These are phyloP conservation scores for Epizoanthus fatuus DNA, from an alignment of 92 coral and sea anemone species.

Conservation along the genomic window DNA sequence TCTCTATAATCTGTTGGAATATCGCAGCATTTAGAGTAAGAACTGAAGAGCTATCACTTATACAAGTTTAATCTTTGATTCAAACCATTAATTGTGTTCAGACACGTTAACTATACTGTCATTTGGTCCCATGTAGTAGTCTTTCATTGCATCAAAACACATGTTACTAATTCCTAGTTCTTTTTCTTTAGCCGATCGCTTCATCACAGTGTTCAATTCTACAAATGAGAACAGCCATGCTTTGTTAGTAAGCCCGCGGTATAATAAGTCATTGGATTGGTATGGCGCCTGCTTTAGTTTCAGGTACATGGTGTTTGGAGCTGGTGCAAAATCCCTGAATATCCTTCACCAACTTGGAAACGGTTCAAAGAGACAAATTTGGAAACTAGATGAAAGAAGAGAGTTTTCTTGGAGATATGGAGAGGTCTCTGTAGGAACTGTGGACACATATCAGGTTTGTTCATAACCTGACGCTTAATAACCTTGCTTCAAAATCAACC, in stretches of 20 bases:
- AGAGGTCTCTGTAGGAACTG: conserved; percentile 56
- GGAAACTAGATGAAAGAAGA: conserved; percentile 47
- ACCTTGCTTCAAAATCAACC: background rate
- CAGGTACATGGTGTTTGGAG: conserved; percentile 65
- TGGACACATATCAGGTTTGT: conserved; percentile 58
- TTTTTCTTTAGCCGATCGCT: conserved; percentile 5
- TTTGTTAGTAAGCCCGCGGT: conserved; percentile 46
- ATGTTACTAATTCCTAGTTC: too few relatives aligned
- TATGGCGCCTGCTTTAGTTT: conserved; percentile 65
- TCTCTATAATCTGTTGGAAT: too few relatives aligned
- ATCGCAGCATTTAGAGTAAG: too few relatives aligned
- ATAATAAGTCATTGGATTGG: conserved; percentile 56
- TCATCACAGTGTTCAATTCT: conserved; percentile 8
- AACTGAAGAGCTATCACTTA: too few relatives aligned
- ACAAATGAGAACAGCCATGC: conserved; percentile 8
- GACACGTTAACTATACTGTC: too few relatives aligned
- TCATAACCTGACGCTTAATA: too few relatives aligned
- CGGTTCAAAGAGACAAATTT: conserved; percentile 50
- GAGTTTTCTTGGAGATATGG: conserved; percentile 63
- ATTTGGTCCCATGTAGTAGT: too few relatives aligned
- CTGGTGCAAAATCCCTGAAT: conserved; percentile 52
- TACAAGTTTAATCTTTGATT: too few relatives aligned
- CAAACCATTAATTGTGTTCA: too few relatives aligned
- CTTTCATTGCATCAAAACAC: background rate
- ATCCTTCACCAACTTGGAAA: conserved; percentile 50